Conservation (phyloP, 2,888 invertebrate species). For the Meghimatium bilineatum region DNA sequence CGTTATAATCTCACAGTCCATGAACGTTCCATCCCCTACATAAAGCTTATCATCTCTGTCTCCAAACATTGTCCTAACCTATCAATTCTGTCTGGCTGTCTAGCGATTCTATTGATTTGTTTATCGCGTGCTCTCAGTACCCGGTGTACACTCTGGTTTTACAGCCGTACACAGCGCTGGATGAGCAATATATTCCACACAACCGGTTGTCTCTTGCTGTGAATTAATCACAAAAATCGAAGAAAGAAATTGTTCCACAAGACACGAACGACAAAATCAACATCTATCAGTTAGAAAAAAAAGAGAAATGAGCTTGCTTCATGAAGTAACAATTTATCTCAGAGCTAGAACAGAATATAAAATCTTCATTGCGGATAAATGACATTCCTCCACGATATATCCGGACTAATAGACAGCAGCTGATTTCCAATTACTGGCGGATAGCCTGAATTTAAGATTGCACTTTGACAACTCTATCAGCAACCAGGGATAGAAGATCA, state of each 20-base stretch:
- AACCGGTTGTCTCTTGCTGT: neutral
- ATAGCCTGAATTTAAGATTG: neutral
- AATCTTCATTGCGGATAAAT: neutral
- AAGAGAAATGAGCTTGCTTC: neutral
- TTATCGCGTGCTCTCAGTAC: neutral
- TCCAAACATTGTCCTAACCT: neutral
- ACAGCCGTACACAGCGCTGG: neutral
- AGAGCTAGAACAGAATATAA: neutral
- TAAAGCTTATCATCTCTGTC: neutral
- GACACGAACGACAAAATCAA: neutral
- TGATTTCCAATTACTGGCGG: neutral
- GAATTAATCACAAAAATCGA: neutral
- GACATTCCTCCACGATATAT: neutral
- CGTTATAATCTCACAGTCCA: no score
- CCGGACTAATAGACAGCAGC: neutral
- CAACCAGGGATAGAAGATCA: neutral
- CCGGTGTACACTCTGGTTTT: neutral
- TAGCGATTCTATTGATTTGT: neutral
- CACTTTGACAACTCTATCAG: neutral
- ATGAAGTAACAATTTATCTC: neutral
- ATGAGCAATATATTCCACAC: neutral
- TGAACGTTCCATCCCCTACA: no score
- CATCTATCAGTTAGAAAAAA: neutral
- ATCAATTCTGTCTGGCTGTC: neutral
- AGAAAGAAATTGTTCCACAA: neutral